Conservation (phyloP, 1,140 invertebrate species). For the Drosophila burlai region DNA sequence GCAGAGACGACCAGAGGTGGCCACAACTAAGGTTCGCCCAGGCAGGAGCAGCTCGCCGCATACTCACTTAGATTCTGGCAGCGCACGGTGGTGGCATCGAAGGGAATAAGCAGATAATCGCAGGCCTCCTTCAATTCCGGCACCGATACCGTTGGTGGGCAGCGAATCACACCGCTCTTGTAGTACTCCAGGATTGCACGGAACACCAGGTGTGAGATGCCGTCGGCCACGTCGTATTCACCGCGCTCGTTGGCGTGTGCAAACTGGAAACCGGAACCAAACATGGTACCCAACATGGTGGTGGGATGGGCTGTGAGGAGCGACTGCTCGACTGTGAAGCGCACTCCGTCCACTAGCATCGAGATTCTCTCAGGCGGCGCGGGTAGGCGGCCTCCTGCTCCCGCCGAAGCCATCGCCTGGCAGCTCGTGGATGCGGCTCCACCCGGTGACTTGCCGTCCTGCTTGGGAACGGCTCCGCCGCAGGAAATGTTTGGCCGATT, state of each 20-base stretch:
- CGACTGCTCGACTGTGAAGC: constrained; percentile 96
- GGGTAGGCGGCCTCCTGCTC: constrained; percentile 31
- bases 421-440: constrained; percentile 31
- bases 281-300: constrained; percentile 98
- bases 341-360: constrained; percentile 96
- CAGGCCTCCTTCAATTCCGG: constrained; percentile 99
- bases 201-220: constrained; percentile 98
- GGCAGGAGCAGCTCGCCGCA: constrained; percentile 26
- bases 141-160: constrained; percentile 93
- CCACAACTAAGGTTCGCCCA: constrained; percentile 65
- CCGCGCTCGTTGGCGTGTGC: constrained; percentile 97
- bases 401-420: constrained; percentile 33
- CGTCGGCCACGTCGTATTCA: constrained; percentile 99
- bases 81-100: constrained; percentile 97
- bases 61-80: constrained; percentile 96
- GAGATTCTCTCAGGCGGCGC: constrained; percentile 88
- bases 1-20: constrained; percentile 56
- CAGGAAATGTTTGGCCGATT: constrained; percentile 43
- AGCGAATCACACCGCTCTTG: constrained; percentile 93
- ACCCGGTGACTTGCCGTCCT: constrained; percentile 36
- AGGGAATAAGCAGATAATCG: constrained; percentile 99
- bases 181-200: constrained; percentile 98
- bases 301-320: constrained; percentile 96
- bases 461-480: constrained; percentile 68
- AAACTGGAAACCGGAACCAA: constrained; percentile 96